Evolutionary conservation across 2,113 vertebrate species (phyloP).

Genomic region (Ciconia boyciana): DNA sequence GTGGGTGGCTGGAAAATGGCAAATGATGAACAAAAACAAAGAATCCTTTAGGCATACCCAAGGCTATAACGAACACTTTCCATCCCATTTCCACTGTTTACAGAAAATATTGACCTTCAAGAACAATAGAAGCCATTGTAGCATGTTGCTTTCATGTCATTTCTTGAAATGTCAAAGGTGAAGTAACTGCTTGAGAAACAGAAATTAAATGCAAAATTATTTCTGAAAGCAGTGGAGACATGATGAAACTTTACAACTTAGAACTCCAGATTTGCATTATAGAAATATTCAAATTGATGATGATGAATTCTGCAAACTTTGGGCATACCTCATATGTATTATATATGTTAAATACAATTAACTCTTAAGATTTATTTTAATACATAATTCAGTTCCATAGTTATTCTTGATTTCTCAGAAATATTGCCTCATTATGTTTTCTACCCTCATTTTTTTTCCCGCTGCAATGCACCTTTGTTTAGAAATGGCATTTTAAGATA

Average conservation of each 20-base stretch:
- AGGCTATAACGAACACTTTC: background rate
- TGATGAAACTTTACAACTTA: background rate
- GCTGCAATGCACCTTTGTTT: background rate
- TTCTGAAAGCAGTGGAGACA: background rate
- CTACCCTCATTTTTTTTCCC: background rate
- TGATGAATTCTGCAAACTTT: background rate
- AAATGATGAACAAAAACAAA: background rate
- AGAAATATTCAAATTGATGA: background rate
- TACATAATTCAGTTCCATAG: background rate
- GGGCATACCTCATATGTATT: fast-evolving
- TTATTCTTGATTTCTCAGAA: background rate
- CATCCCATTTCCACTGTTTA: background rate
- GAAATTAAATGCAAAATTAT: background rate
- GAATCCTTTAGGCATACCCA: background rate
- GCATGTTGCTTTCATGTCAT: background rate
- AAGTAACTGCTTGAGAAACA: background rate
- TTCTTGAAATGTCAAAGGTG: background rate
- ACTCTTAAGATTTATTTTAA: background rate
- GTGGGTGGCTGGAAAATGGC: background rate
- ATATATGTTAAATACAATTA: background rate
- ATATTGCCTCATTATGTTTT: background rate
- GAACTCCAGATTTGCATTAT: background rate
- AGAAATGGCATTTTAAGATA: background rate
- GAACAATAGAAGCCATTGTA: background rate
- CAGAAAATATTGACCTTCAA: background rate